Conservation (phyloP, 1,140 invertebrate species). For the Ips nitidus region DNA sequence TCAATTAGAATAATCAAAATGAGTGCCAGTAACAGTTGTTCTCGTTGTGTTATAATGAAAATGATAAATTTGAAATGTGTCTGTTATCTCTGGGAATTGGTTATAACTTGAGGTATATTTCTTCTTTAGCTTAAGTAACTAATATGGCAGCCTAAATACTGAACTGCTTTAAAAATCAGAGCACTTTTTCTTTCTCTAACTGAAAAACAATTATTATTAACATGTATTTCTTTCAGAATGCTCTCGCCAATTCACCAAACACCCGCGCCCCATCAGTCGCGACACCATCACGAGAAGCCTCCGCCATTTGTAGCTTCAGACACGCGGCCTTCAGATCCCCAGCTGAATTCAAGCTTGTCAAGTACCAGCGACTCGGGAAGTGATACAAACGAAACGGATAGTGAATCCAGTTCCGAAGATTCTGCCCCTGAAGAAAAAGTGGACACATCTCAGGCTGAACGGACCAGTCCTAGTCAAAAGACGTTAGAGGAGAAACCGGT, state of each 20-base stretch:
- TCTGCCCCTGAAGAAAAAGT: conserved; percentile 54
- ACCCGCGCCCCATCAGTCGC: conserved; percentile 35
- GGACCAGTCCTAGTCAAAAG: neutral
- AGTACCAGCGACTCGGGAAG: conserved; percentile 55
- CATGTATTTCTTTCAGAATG: conserved; percentile 39
- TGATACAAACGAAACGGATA: conserved; percentile 56
- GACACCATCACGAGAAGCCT: conserved; percentile 28
- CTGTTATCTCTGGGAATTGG: too few relatives aligned
- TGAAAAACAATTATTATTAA: too few relatives aligned
- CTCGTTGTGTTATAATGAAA: too few relatives aligned
- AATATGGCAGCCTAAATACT: too few relatives aligned
- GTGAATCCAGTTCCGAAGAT: conserved; percentile 56
- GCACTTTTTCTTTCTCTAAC: too few relatives aligned
- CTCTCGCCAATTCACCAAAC: conserved; percentile 46
- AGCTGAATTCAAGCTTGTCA: conserved; percentile 39
- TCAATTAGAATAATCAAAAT: too few relatives aligned
- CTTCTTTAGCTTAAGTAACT: too few relatives aligned
- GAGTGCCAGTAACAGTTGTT: too few relatives aligned
- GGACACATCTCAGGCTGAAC: conserved; percentile 26
- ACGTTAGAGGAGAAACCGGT: conserved; percentile 5
- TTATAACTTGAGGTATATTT: too few relatives aligned
- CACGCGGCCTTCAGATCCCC: conserved; percentile 35
- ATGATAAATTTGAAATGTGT: too few relatives aligned
- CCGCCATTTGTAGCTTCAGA: conserved; percentile 26
- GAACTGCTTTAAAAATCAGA: too few relatives aligned